These are phyloP conservation scores for Euwallacea similis DNA, from an alignment of 1,140 invertebrate genomes.

Conservation along the genomic window DNA sequence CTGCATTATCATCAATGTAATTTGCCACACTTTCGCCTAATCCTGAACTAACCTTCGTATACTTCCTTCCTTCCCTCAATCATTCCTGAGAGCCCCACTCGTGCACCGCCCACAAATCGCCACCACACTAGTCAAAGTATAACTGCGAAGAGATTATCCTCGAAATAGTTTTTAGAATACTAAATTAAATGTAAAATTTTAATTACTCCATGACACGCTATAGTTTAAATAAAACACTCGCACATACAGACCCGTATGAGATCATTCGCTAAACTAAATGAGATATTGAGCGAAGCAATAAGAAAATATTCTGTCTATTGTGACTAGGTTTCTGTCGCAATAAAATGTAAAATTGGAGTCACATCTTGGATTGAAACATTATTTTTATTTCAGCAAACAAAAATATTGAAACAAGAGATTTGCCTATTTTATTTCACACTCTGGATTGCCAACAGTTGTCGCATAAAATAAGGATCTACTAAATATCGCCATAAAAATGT, in stretches of 20 bases:
- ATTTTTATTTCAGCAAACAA: no score
- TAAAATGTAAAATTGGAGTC: neutral
- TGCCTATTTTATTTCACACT: no score
- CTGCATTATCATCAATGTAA: no score
- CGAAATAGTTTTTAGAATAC: constrained; percentile 12
- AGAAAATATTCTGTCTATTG: neutral
- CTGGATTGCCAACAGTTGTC: no score
- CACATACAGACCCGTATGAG: constrained; percentile 27
- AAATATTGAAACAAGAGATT: no score
- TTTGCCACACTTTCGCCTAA: no score
- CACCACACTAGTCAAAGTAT: neutral
- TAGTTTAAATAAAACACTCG: constrained; percentile 20
- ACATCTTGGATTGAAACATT: neutral
- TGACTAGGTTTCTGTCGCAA: constrained; percentile 20
- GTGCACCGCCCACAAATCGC: neutral
- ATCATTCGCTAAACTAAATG: constrained; percentile 33
- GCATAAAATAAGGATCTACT: no score
- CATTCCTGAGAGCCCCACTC: constrained; percentile 1
- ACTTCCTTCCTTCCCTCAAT: neutral
- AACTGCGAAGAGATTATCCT: constrained; percentile 1
- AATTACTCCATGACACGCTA: constrained; percentile 25
- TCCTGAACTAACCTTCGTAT: no score
- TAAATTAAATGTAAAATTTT: constrained; percentile 24
- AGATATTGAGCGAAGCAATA: constrained; percentile 23
- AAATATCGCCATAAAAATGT: no score